Base-by-base conservation (phyloP, 30 jellyfish, hydroid and myxozoan genomes). In the Aurelia coerulea region DNA sequence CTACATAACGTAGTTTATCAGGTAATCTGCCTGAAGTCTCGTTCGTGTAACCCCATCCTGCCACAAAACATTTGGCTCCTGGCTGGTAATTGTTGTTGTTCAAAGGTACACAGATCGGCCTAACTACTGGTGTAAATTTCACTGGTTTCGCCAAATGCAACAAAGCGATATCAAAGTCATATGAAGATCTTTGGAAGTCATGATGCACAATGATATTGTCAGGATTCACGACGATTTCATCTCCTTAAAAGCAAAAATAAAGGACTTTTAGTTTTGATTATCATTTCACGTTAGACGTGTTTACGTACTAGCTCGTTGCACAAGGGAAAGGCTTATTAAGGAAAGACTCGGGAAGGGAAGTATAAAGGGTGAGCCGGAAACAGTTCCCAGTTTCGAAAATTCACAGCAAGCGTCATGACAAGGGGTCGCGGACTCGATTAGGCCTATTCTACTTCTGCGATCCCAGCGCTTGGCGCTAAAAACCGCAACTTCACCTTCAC, bases 11-110 rank as follows among this genome's bases (percentile, higher is more conserved):
- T 3, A 83, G 80, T 18, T 60, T 39, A 13, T 71, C 73, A 13
- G 91, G 91, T 32, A 73, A 49, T 8, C 84, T 35, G 11, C 71
- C 76, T 67, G 65, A 15, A 46, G 59, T 17, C 62, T 83, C 88
- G 54, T 52, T 71, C n/a, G 50, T 63, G 69, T 65, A 62, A 12
- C 95, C 95, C 95, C 95, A 86, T 6, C 95, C 95, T 23, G 95
- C 95, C 29, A 86, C 85, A 34, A 41, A 51, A 73, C 95, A 86
- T 12, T 67, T 68, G 10, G 77, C 49, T 3, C 85, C 86, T 62
- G 86, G 79, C 39, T 39, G 42, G 60, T 72, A 72, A 37, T 84
- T 84, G 10, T 58, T 65, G 54, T 54, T 54, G 49, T 53, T 62
- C 29, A 12, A 46, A 19, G 89, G 83, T 29, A 86, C 31, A 67